Percentiles rank a stretch among this genome's conserved stretches.
phyloP scores from a whole-genome alignment of 2,888 invertebrate species.

The Noctua janthina region DNA sequence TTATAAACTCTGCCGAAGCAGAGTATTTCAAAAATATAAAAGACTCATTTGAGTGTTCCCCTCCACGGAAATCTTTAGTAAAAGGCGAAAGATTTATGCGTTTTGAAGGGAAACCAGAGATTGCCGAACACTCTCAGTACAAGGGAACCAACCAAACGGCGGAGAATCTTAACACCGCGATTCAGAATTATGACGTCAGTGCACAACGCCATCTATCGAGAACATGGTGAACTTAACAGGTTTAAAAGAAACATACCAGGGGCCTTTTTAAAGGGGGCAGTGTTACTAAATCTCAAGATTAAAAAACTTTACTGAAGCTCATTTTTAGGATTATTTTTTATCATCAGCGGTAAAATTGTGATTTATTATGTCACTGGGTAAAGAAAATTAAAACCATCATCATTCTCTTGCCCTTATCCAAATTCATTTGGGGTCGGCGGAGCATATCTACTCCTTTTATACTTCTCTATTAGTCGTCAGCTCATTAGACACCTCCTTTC shows the following conservation, averaged over 20 bases:
- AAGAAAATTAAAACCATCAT: no score
- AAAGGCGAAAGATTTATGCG: conserved; percentile 94
- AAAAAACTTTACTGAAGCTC: neutral
- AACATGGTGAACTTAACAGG: neutral
- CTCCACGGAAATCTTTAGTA: conserved; percentile 95
- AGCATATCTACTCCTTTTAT: no score
- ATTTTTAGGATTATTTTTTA: neutral
- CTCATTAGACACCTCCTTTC: no score
- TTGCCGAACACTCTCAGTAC: neutral
- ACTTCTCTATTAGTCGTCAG: no score
- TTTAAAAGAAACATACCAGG: neutral
- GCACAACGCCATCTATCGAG: neutral
- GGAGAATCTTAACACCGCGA: conserved; percentile 12
- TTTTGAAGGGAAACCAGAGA: conserved; percentile 12
- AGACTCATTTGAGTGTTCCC: conserved; percentile 93
- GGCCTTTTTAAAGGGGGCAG: neutral
- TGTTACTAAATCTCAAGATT: neutral
- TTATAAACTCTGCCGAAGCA: conserved; percentile 1
- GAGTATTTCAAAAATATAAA: neutral
- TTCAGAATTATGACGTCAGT: neutral
- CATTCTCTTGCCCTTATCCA: no score
- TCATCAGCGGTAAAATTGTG: no score
- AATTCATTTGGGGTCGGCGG: no score
- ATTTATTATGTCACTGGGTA: no score
- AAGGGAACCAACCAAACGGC: conserved; percentile 3